These are phyloP conservation scores for Grantiella picta DNA, from an alignment of 2,113 vertebrate species.

Conservation along the genomic window DNA sequence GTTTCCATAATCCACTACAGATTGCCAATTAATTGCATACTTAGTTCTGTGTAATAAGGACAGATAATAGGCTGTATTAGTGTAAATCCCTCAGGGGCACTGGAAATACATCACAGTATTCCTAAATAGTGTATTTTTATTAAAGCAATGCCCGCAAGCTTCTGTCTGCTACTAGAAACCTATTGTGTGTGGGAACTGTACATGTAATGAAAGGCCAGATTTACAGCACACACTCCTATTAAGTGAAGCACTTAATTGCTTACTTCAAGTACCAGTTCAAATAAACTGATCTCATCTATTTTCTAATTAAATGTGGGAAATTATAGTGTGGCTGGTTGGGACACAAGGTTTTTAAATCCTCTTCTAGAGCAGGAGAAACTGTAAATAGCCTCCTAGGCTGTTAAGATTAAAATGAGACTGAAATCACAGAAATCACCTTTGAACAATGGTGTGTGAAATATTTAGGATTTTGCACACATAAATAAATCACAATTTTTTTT, in stretches of 20 bases:
- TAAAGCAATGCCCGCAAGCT: not conserved
- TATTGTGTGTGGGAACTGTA: not conserved
- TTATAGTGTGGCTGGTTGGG: not conserved
- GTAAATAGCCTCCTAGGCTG: not conserved
- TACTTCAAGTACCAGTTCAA: slow-evolving; percentile 32
- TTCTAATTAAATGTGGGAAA: slow-evolving; percentile 53
- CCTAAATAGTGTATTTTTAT: slow-evolving; percentile 37
- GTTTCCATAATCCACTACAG: slow-evolving; percentile 39
- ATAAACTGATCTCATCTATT: slow-evolving; percentile 44
- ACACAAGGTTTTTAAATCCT: not conserved
- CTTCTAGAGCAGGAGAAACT: not conserved
- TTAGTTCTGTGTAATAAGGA: slow-evolving; percentile 16
- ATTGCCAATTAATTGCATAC: slow-evolving; percentile 42
- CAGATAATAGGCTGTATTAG: slow-evolving; percentile 36
- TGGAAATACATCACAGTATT: slow-evolving; percentile 38
- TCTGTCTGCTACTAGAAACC: not conserved
- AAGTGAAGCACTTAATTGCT: slow-evolving; percentile 49
- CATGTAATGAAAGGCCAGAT: slow-evolving; percentile 1
- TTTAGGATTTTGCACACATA: not conserved
- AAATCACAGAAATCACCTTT: not conserved
- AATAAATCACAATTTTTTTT: not conserved
- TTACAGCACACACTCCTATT: not conserved
- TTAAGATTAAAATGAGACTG: not conserved
- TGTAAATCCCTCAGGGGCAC: not conserved
- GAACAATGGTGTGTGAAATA: not conserved